Percentiles rank a stretch among this genome's conserved stretches.
These are phyloP conservation scores for Drosophila heteroneura DNA, from an alignment of 2,888 invertebrate species.

Conservation along the genomic window DNA sequence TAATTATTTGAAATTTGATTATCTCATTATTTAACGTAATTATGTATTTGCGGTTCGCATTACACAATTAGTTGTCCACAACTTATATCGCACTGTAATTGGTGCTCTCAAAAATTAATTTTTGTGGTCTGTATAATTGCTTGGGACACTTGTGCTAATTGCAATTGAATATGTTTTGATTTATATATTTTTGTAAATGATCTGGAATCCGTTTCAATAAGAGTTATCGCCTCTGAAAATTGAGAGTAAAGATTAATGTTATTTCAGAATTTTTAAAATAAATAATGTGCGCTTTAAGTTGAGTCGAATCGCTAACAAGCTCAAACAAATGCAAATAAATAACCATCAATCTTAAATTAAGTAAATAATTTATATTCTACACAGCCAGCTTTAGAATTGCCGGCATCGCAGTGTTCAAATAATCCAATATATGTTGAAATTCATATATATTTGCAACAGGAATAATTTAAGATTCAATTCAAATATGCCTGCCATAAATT, in stretches of 20 bases:
- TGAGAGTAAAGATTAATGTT: neutral
- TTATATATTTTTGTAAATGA: neutral
- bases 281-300: neutral
- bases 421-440: neutral
- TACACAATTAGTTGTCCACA: slow-evolving; percentile 38
- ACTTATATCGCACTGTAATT: slow-evolving; percentile 52
- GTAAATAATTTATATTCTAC: neutral
- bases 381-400: neutral
- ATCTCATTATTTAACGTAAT: slow-evolving; percentile 47
- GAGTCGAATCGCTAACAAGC: neutral
- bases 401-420: neutral
- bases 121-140: slow-evolving; percentile 30
- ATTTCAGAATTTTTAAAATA: neutral
- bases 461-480: neutral
- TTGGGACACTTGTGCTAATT: neutral
- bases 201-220: neutral
- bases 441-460: neutral
- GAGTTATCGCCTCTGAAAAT: neutral
- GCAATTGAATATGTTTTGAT: neutral
- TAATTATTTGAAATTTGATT: slow-evolving; percentile 39
- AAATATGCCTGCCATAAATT: neutral
- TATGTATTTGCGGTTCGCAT: slow-evolving; percentile 52
- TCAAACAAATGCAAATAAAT: neutral
- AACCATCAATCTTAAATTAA: neutral
- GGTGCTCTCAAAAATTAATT: slow-evolving; percentile 43